Base-by-base conservation (phyloP, 2,888 invertebrate species). In the Leptopterna dolabrata region DNA sequence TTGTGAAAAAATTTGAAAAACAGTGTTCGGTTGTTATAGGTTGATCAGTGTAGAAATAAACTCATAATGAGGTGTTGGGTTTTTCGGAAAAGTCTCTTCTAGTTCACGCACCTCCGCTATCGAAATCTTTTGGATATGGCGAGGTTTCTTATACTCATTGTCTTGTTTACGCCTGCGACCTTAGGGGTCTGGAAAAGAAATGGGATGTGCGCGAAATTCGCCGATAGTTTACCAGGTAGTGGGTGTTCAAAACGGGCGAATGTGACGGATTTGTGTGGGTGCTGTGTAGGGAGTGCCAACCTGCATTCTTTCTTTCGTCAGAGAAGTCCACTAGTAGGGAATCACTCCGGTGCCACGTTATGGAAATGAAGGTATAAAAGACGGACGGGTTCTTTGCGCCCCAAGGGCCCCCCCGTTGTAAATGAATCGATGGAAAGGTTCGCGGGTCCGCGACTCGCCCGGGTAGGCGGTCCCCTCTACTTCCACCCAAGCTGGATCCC, bases 301-400 rank as follows among this genome's bases (percentile, higher is more conserved):
- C 7, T 63, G 63, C 24, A 63, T 63, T 63, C 63, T 24, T 63
- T 19, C 63, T 27, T 27, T 24, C 24, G 24, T 27, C n/a, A 19
- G 51, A 51, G 51, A n/a, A 27, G 63, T 63, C 63, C 19, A 63
- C 63, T 27, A 19, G 63, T 63, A 36, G 36, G 73, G 73, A 73
- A 73, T 73, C 73, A 63, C 41, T 73, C 73, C 36, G n/a, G 36
- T 36, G 41, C 30, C n/a, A 19, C 73, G 73, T 73, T 78, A 78
- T 78, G 78, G 78, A 45, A 78, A 78, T 78, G 47, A 45, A 24
- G 78, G 78, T 45, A 45, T 78, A 78, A 45, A 78, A 78, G 78
- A 78, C 63, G 78, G 45, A 43, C 78, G 78, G 47, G 45, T 45
- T 43, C 73, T 36, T 14, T 29, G 43, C 45, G 24, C 14, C 45